Evolutionary conservation across 2,888 invertebrate species (phyloP).

Genomic region (Hydrotaea diabolus): DNA sequence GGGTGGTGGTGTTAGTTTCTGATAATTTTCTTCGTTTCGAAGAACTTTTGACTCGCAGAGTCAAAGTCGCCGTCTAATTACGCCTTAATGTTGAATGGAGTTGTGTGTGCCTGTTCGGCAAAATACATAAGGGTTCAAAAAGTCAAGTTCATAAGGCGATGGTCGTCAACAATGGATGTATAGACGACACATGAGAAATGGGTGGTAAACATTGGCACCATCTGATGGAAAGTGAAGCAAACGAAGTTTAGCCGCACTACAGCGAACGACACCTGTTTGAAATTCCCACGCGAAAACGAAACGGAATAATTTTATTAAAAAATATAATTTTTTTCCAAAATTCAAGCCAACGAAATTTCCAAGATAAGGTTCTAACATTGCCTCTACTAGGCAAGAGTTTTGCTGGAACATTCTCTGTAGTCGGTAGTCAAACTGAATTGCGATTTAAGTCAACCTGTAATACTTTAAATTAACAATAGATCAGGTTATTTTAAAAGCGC

Average conservation of each 20-base stretch:
- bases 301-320: not conserved
- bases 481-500: too few relatives aligned
- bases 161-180: not conserved
- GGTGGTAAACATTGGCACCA: slow-evolving; percentile 45
- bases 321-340: too few relatives aligned
- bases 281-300: slow-evolving; percentile 60
- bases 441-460: too few relatives aligned
- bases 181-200: slow-evolving; percentile 51
- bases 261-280: slow-evolving; percentile 50
- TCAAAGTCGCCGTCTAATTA: slow-evolving; percentile 39
- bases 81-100: slow-evolving; percentile 32
- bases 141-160: slow-evolving; percentile 45
- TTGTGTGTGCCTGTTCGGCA: not conserved
- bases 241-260: not conserved
- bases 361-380: too few relatives aligned
- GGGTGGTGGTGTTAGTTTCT: slow-evolving; percentile 41
- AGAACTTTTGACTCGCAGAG: slow-evolving; percentile 24
- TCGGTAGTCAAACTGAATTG: too few relatives aligned
- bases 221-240: slow-evolving; percentile 12
- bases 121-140: slow-evolving; percentile 47
- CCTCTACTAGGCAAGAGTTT: too few relatives aligned
- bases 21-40: slow-evolving; percentile 50
- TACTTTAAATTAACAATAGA: too few relatives aligned
- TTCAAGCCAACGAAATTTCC: too few relatives aligned
- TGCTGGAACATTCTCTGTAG: too few relatives aligned